Percentiles rank a stretch among this genome's conserved stretches.
Evolutionary conservation across 2,113 vertebrate species (phyloP).

Genomic region (Todiramphus chloris): DNA sequence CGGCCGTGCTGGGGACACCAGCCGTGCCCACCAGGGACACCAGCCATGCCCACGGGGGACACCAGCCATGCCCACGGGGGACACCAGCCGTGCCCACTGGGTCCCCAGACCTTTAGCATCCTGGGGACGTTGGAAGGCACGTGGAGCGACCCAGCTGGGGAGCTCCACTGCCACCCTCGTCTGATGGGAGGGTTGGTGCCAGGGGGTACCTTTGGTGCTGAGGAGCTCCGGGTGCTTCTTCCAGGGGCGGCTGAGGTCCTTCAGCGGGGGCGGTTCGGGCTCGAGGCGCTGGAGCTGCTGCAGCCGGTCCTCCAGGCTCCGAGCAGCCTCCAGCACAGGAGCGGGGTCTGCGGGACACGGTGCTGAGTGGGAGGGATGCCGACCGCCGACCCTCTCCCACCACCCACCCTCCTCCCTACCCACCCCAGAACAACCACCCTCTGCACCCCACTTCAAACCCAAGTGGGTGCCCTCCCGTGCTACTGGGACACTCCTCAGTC

Average conservation of each 20-base stretch:
- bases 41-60: neutral
- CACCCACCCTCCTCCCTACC: neutral
- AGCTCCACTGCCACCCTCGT: rapidly evolving
- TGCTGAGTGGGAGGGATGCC: neutral
- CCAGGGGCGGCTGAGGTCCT: slow-evolving; percentile 83
- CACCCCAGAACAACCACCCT: neutral
- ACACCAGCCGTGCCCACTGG: neutral
- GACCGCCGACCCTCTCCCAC: neutral
- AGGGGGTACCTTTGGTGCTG: slow-evolving; percentile 78
- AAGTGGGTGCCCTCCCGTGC: no score
- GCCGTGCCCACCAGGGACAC: neutral
- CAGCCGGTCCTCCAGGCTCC: slow-evolving; percentile 85
- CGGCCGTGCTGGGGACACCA: neutral
- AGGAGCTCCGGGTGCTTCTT: slow-evolving; percentile 84
- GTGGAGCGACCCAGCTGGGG: neutral
- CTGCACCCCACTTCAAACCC: neutral
- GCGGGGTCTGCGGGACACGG: slow-evolving; percentile 76
- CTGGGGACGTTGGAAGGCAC: neutral
- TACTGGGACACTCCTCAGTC: neutral
- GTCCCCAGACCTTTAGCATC: neutral
- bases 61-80: neutral
- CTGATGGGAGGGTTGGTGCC: rapidly evolving
- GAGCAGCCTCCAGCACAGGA: slow-evolving; percentile 87
- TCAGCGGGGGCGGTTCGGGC: slow-evolving; percentile 74
- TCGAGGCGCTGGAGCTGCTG: slow-evolving; percentile 84